phyloP scores from a whole-genome alignment of 2,797 vertebrate genomes.

The Enteromius thamalakanensis region DNA sequence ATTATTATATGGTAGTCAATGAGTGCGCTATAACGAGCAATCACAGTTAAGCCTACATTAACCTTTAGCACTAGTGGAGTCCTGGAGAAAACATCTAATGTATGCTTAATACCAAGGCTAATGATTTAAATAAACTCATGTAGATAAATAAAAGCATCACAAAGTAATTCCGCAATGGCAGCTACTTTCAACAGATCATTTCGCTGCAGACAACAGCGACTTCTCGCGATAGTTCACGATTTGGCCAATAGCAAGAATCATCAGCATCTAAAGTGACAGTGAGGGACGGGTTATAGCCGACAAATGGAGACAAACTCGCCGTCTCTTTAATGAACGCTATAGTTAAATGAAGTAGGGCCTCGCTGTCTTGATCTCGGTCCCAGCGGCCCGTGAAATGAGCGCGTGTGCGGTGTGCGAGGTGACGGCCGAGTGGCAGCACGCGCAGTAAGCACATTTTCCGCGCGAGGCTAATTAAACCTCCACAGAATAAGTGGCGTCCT shows the following conservation, averaged over 20 bases:
- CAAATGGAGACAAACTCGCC: slow-evolving; percentile 61
- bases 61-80: neutral
- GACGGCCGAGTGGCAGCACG: slow-evolving; percentile 73
- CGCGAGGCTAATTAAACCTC: slow-evolving; percentile 80
- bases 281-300: neutral
- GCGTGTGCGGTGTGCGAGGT: slow-evolving; percentile 52
- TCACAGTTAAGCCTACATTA: neutral
- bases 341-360: slow-evolving; percentile 71
- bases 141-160: neutral
- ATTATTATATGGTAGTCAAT: neutral
- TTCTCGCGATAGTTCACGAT: slow-evolving; percentile 9
- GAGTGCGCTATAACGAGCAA: neutral
- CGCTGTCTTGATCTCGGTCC: slow-evolving; percentile 70
- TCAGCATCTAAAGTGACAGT: slow-evolving; percentile 9
- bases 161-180: neutral
- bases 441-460: slow-evolving; percentile 81
- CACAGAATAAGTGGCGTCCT: slow-evolving; percentile 76
- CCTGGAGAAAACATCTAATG: neutral
- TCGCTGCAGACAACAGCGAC: neutral
- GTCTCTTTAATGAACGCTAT: slow-evolving; percentile 72
- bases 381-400: slow-evolving; percentile 69
- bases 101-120: neutral
- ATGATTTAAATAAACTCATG: neutral
- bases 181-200: neutral
- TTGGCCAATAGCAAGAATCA: neutral